These are phyloP conservation scores for Limosa lapponica DNA, from an alignment of 2,797 vertebrate species.

Conservation along the genomic window DNA sequence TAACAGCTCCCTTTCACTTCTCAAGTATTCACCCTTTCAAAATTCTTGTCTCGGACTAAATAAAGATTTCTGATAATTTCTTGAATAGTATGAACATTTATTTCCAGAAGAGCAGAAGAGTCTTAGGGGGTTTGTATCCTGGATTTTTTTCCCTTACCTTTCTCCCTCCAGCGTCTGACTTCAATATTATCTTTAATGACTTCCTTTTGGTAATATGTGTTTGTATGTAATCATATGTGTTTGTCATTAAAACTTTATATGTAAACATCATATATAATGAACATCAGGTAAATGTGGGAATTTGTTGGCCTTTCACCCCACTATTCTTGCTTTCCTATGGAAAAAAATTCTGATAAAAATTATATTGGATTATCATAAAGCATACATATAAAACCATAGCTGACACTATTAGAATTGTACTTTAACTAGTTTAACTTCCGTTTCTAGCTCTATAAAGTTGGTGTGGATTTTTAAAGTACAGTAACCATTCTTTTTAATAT, in stretches of 20 bases:
- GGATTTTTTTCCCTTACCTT: not conserved
- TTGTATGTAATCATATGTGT: not conserved
- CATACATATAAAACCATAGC: not conserved
- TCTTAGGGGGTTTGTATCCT: not conserved
- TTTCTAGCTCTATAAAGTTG: not conserved
- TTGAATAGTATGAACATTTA: not conserved
- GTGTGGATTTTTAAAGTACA: not conserved
- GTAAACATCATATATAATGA: not conserved
- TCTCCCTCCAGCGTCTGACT: not conserved
- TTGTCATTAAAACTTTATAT: not conserved
- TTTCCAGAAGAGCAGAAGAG: not conserved
- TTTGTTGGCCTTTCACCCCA: not conserved
- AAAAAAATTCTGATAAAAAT: not conserved
- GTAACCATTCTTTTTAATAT: not conserved
- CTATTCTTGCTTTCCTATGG: not conserved
- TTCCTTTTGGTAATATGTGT: not conserved
- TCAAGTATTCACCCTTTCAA: not conserved
- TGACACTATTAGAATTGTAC: not conserved
- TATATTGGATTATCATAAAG: not conserved
- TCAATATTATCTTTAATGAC: not conserved
- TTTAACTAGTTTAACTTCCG: not conserved
- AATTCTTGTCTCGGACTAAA: not conserved
- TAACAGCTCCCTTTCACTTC: not conserved
- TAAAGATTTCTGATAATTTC: not conserved
- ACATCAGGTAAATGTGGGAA: not conserved